phyloP scores from a whole-genome alignment of 2,797 vertebrate genomes.

The Remorina albescens region DNA sequence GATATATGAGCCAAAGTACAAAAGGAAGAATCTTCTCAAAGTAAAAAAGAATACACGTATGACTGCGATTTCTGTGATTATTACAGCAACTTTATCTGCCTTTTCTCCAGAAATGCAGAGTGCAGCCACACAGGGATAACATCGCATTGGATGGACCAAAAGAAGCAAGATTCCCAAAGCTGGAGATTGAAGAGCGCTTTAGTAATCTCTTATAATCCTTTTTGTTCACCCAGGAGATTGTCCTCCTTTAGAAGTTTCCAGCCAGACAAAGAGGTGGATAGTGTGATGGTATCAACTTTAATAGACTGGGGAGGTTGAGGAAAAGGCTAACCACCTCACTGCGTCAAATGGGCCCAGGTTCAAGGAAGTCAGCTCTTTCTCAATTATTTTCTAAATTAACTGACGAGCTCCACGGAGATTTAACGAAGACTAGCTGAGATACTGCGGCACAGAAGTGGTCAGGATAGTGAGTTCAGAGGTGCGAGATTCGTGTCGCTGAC shows the following conservation, averaged over 20 bases:
- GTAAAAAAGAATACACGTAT: not conserved
- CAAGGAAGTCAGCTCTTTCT: conserved; percentile 73
- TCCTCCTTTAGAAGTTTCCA: conserved; percentile 83
- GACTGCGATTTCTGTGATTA: conserved; percentile 22
- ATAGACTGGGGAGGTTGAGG: conserved; percentile 82
- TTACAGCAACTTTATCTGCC: conserved; percentile 25
- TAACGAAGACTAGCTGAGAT: conserved; percentile 47
- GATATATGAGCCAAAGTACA: conserved; percentile 2
- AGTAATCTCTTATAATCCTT: conserved; percentile 85
- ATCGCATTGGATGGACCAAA: conserved; percentile 61
- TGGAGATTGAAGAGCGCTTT: conserved; percentile 75
- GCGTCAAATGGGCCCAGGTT: conserved; percentile 77
- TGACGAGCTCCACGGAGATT: conserved; percentile 64
- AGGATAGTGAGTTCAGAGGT: conserved; percentile 49
- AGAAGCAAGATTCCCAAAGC: conserved; percentile 68
- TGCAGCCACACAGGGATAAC: conserved; percentile 54
- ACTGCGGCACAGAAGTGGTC: conserved; percentile 39
- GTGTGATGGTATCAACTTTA: conserved; percentile 80
- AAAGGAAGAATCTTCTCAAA: not conserved
- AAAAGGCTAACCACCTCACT: conserved; percentile 81
- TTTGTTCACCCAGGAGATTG: conserved; percentile 83
- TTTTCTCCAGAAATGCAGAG: conserved; percentile 18
- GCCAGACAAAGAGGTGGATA: conserved; percentile 81
- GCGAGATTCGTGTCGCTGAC: conserved; percentile 50
- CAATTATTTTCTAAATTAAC: conserved; percentile 83